These are phyloP conservation scores for Plutomurus gul DNA, from an alignment of 1,140 invertebrate genomes.

Conservation along the genomic window DNA sequence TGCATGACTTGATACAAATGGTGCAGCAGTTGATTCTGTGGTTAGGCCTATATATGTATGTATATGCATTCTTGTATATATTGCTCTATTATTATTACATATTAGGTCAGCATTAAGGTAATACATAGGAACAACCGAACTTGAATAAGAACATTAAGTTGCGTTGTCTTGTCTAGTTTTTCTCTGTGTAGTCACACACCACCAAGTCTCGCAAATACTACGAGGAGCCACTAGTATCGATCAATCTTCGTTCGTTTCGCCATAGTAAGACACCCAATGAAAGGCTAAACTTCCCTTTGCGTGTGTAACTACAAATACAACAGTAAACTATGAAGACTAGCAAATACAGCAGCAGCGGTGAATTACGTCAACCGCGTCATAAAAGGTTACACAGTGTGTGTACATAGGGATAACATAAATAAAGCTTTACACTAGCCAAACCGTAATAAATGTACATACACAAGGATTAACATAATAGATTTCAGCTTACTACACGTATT, in stretches of 20 bases:
- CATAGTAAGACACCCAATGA: background rate
- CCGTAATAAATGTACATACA: background rate
- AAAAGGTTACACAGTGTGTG: background rate
- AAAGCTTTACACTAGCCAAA: background rate
- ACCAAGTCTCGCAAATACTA: too few species aligned
- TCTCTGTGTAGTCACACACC: too few species aligned
- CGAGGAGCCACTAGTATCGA: background rate
- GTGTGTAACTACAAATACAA: background rate
- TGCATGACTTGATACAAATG: too few species aligned
- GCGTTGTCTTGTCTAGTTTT: too few species aligned
- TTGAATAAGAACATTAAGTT: too few species aligned
- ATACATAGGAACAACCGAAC: too few species aligned
- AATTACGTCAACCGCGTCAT: background rate
- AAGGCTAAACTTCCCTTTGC: background rate
- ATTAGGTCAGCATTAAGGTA: too few species aligned
- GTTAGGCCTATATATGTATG: too few species aligned
- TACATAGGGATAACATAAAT: background rate
- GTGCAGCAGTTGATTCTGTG: too few species aligned
- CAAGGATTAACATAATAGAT: background rate
- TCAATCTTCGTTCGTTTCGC: constrained; percentile 11
- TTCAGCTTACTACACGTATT: too few species aligned
- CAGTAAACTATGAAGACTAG: background rate
- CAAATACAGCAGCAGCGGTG: background rate
- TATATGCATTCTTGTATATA: too few species aligned
- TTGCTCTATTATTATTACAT: too few species aligned